Evolutionary conservation across 1,140 invertebrate genomes (phyloP).

Genomic region (Hesperophylax magnus): DNA sequence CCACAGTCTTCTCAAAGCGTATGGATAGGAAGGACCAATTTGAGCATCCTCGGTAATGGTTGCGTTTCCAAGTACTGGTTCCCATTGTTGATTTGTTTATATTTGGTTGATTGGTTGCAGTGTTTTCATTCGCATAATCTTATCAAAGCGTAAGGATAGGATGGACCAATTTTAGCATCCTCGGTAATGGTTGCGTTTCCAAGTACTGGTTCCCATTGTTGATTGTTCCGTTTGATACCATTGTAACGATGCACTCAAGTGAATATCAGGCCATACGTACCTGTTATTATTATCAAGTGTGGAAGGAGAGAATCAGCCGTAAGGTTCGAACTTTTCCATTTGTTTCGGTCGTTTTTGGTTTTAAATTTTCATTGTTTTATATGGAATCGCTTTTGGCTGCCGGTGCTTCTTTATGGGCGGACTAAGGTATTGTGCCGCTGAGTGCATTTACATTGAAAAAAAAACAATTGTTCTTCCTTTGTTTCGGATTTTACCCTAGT

Average conservation of each 20-base stretch:
- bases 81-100: conserved; percentile 52
- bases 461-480: conserved; percentile 32
- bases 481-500: conserved; percentile 30
- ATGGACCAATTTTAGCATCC: conserved; percentile 25
- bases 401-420: conserved; percentile 40
- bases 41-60: conserved; percentile 26
- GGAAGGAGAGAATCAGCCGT: conserved; percentile 49
- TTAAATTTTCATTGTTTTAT: conserved; percentile 53
- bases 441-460: conserved; percentile 29
- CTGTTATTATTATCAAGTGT: conserved; percentile 39
- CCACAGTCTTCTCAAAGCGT: too few species aligned
- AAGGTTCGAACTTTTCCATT: conserved; percentile 36
- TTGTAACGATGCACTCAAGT: conserved; percentile 54
- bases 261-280: conserved; percentile 47
- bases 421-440: conserved; percentile 44
- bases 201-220: conserved; percentile 46
- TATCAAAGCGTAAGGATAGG: too few species aligned
- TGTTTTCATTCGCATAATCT: too few species aligned
- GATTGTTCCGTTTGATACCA: conserved; percentile 52
- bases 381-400: conserved; percentile 47
- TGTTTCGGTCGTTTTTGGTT: conserved; percentile 33
- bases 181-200: conserved; percentile 26
- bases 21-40: conserved; percentile 2
- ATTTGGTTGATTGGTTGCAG: too few species aligned
- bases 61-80: conserved; percentile 34